Base-by-base conservation (phyloP, 2,888 invertebrate genomes). In the Chalcis sispes region DNA sequence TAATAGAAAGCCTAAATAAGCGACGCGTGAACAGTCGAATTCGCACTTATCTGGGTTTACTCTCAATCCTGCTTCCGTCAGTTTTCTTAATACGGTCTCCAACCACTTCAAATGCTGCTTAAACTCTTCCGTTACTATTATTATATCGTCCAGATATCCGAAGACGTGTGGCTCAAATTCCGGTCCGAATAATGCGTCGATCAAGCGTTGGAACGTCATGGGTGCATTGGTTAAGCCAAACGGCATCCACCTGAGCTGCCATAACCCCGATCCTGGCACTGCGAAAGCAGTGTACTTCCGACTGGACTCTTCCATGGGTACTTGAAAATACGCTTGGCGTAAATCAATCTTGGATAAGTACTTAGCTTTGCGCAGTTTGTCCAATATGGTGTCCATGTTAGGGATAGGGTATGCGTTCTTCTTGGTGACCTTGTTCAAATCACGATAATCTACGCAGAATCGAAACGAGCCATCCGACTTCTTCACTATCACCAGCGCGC, bases 91-190 rank as follows among this genome's bases (percentile, higher is more conserved):
- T 7, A 67, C n/a, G n/a, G n/a, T n/a, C n/a, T n/a, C n/a, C n/a
- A n/a, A n/a, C n/a, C n/a, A n/a, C n/a, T n/a, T n/a, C 58, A 0
- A 42, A 5, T 50, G 65, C 2, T 65, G 23, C 15, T 50, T 23
- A n/a, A 65, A 65, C 1, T 10, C 36, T 1, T 65, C 20, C 0
- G 65, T 65, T 1, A 20, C 65, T 0, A 65, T 25, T 0, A 52
- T 52, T 2, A 66, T 66, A 10, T 52, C 65, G 40, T 66, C 65
- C 7, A 66, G 25, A 20, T 66, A 54, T 1, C 52, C 40, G 10
- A 66, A 66, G 0, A 67, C 42, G 2, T 13, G 4, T 5, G 42
- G 56, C 13, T 56, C 42, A 8, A n/a, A 42, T 27, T 54, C 56
- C 0, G 42, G 36, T 1, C 67, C 56, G 27, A 67, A 56, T 0